Percentiles rank a stretch among this genome's conserved stretches.
These are phyloP conservation scores for Holotrichia oblita DNA, from an alignment of 1,140 invertebrate genomes.

Conservation along the genomic window DNA sequence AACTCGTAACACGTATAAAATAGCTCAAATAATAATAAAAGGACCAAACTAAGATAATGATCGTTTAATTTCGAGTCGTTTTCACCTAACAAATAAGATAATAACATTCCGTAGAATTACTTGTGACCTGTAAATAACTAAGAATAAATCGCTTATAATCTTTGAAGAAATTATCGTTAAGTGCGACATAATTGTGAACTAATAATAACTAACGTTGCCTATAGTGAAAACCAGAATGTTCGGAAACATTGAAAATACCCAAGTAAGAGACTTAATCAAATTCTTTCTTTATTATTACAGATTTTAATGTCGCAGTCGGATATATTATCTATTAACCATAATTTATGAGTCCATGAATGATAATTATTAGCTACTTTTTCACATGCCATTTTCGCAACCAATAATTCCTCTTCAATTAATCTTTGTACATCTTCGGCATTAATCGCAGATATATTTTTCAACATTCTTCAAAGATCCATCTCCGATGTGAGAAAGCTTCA, in stretches of 20 bases:
- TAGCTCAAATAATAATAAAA: slow-evolving; percentile 43
- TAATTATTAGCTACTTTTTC: slow-evolving; percentile 87
- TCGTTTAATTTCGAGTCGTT: background rate
- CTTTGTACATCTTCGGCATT: slow-evolving; percentile 43
- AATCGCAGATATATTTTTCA: slow-evolving; percentile 59
- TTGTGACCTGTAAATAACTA: slow-evolving; percentile 22
- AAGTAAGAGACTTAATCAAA: slow-evolving; percentile 74
- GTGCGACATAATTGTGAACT: slow-evolving; percentile 52
- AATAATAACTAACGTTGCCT: slow-evolving; percentile 80
- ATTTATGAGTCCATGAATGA: slow-evolving; percentile 89
- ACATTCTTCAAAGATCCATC: slow-evolving; percentile 72
- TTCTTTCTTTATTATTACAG: slow-evolving; percentile 63
- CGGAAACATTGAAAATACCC: slow-evolving; percentile 85
- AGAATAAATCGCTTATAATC: slow-evolving; percentile 45
- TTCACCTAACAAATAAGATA: slow-evolving; percentile 50
- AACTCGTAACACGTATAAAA: slow-evolving; percentile 64
- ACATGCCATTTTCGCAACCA: slow-evolving; percentile 63
- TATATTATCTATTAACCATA: slow-evolving; percentile 74
- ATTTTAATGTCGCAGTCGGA: slow-evolving; percentile 57
- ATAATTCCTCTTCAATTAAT: slow-evolving; percentile 64
- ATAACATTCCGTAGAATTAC: slow-evolving; percentile 56
- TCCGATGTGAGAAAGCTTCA: slow-evolving; percentile 85
- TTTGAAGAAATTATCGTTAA: slow-evolving; percentile 8
- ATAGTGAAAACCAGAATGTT: slow-evolving; percentile 89
- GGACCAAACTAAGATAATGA: background rate